Evolutionary conservation across 2,888 invertebrate genomes (phyloP), one percentile per base, ranked within the genome.

Genomic region (Erebia ligea): DNA sequence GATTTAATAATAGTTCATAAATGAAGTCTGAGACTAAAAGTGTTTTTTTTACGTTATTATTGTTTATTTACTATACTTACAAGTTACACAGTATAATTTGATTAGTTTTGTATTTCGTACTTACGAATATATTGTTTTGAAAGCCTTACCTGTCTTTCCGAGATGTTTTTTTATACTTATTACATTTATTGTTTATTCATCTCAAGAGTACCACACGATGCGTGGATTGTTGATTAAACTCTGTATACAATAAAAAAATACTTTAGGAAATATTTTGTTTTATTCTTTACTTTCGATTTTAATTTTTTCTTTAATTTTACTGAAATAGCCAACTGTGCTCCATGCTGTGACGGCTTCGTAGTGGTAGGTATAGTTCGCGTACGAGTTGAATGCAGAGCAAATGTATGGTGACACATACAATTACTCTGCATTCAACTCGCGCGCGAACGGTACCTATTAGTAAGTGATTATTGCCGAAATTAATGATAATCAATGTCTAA

Each of bases 171-270:
- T 67, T 50, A 59, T 58, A 50, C 79, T 77, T 76, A 76, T 76
- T 77, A 79, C 77, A 76, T n/a, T n/a, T n/a, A 74, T 80, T 81
- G 81, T 85, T 83, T 83, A 81, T 80, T 82, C 80, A 80, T 78
- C 81, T 80, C 82, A 82, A 75, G 82, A 83, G 82, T 86, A 86
- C 85, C 86, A 81, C 81, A 84, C 75, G 84, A 85, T 88, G 82
- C 84, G 81, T 86, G 87, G 86, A 87, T 88, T 88, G 86, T 90
- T 88, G 85, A 80, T 86, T 80, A 76, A 83, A 84, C 84, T 84
- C 84, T 81, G 80, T 86, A 86, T 80, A 85, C 77, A 88, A 89
- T 45, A 45, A 75, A 76, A 77, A 77, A 42, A 79, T 77, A 76
- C 78, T 77, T 78, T 77, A 79, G 79, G 77, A 76, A 74, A 19